Evolutionary conservation across 2,113 vertebrate genomes (phyloP).

Genomic region (Scopus umbretta): DNA sequence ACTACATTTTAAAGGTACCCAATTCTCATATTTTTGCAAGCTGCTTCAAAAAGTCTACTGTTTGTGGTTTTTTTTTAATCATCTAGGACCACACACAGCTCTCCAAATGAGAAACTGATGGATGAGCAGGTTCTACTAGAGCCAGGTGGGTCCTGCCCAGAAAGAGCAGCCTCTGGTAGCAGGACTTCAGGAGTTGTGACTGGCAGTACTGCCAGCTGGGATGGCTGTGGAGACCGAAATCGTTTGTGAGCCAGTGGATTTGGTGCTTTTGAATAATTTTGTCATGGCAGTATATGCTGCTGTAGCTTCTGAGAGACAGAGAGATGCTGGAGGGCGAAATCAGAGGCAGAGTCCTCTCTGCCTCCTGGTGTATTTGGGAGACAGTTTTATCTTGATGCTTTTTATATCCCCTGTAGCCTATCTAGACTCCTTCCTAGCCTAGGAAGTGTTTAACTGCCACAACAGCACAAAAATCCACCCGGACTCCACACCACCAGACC

Average conservation of each 20-base stretch:
- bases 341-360: background rate
- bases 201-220: background rate
- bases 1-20: background rate
- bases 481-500: background rate
- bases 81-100: background rate
- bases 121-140: background rate
- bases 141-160: background rate
- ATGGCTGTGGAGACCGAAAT: background rate
- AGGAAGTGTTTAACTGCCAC: background rate
- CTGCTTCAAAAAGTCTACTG: background rate
- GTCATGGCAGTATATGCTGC: fast-evolving
- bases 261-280: background rate
- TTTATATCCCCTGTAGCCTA: background rate
- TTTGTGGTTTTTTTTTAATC: no score
- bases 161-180: background rate
- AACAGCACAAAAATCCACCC: background rate
- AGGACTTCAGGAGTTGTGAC: background rate
- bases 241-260: background rate
- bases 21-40: background rate
- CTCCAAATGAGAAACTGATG: background rate
- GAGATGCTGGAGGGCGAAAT: background rate
- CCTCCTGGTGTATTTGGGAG: background rate
- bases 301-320: background rate
- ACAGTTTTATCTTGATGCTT: background rate
- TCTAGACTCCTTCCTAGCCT: background rate